Evolutionary conservation across 1,140 invertebrate species (phyloP).

Genomic region (Littorina saxatilis): DNA sequence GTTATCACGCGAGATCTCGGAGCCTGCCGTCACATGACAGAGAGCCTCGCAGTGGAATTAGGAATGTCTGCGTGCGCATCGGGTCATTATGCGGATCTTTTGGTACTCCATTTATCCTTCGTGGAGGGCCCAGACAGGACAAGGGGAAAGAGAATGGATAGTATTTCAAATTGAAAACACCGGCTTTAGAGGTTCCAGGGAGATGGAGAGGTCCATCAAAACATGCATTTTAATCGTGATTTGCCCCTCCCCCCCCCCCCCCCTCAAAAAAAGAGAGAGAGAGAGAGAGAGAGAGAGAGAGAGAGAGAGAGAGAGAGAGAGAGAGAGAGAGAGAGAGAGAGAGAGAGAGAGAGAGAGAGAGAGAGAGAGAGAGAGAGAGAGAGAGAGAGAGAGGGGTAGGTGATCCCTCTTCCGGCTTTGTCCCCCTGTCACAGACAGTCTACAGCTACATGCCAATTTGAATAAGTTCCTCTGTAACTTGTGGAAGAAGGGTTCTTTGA

Average conservation of each 20-base stretch:
- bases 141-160: constrained; percentile 15
- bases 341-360: background rate
- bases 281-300: background rate
- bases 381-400: background rate
- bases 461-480: too few species aligned
- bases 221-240: background rate
- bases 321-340: background rate
- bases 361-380: background rate
- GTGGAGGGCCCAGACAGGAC: background rate
- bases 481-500: too few species aligned
- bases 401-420: background rate
- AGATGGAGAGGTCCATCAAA: constrained; percentile 22
- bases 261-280: too few species aligned
- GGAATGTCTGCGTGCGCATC: constrained; percentile 24
- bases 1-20: constrained; percentile 38
- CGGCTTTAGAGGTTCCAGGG: constrained; percentile 1
- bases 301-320: background rate
- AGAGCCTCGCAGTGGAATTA: constrained; percentile 14
- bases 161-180: constrained; percentile 26
- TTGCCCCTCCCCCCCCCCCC: too few species aligned
- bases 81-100: constrained; percentile 27
- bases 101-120: constrained; percentile 27
- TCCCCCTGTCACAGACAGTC: too few species aligned
- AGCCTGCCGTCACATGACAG: constrained; percentile 24
- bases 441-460: too few species aligned